Evolutionary conservation across 2,113 vertebrate genomes (phyloP).

Genomic region (Corythornis cristatus): DNA sequence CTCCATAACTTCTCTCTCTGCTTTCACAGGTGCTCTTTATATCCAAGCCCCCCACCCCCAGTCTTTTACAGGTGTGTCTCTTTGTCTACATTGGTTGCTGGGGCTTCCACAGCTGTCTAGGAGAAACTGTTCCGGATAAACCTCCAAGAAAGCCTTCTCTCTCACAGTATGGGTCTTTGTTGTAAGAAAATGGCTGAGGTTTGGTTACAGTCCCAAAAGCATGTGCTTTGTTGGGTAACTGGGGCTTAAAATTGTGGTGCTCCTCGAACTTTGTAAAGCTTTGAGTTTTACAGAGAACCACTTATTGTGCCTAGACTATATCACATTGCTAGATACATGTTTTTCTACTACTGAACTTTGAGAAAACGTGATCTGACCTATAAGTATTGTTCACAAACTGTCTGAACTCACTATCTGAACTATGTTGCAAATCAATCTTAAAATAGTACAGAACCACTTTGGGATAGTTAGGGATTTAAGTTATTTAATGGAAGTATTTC

Average conservation of each 20-base stretch:
- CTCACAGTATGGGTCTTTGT: background rate
- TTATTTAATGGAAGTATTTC: background rate
- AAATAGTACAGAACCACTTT: background rate
- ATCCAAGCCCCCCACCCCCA: no score
- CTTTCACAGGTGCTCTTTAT: no score
- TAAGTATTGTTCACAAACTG: background rate
- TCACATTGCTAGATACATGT: background rate
- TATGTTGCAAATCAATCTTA: background rate
- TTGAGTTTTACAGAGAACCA: background rate
- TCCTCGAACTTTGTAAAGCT: background rate
- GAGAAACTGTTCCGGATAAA: background rate
- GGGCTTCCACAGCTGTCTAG: background rate
- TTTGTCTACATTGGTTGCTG: no score
- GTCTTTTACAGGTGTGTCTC: no score
- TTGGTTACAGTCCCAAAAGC: background rate
- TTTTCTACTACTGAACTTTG: background rate
- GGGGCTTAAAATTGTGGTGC: background rate
- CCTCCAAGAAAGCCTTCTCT: background rate
- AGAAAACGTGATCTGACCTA: background rate
- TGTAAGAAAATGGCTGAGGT: background rate
- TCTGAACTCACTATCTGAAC: background rate
- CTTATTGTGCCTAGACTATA: background rate
- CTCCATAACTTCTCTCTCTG: no score
- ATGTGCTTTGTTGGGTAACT: background rate
- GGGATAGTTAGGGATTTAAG: background rate